phyloP scores from a whole-genome alignment of 2,797 vertebrate genomes.

The Cossypha polioptera region DNA sequence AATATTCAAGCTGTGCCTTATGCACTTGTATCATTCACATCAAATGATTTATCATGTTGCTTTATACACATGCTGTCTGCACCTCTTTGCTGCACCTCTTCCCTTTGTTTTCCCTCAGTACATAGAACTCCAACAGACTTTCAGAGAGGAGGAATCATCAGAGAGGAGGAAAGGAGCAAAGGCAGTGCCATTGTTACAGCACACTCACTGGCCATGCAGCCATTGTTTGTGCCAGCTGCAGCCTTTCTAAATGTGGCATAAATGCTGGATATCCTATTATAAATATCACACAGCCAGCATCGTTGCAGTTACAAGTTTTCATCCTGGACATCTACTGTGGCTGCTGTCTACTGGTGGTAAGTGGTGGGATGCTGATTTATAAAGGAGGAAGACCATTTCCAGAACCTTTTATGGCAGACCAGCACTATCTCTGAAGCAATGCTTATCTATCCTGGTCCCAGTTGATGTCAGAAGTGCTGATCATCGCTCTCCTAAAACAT shows the following conservation, averaged over 20 bases:
- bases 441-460: background rate
- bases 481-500: background rate
- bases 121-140: fast-evolving
- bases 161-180: background rate
- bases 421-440: background rate
- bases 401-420: background rate
- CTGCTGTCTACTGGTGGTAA: background rate
- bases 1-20: background rate
- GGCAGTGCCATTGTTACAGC: background rate
- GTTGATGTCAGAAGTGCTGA: background rate
- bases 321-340: background rate
- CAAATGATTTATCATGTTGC: background rate
- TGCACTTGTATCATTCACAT: background rate
- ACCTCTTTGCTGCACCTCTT: background rate
- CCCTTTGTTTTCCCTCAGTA: background rate
- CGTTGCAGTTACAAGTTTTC: background rate
- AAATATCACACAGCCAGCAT: background rate
- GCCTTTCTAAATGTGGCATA: background rate
- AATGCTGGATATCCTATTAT: background rate
- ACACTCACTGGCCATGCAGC: background rate
- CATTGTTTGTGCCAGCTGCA: background rate
- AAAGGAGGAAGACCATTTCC: background rate
- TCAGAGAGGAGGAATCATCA: background rate
- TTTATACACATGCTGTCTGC: background rate
- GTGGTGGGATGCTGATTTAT: background rate